Percentiles rank a stretch among this genome's conserved stretches.
phyloP scores from a whole-genome alignment of 2,888 invertebrate species.

The Drosophila seclusa region DNA sequence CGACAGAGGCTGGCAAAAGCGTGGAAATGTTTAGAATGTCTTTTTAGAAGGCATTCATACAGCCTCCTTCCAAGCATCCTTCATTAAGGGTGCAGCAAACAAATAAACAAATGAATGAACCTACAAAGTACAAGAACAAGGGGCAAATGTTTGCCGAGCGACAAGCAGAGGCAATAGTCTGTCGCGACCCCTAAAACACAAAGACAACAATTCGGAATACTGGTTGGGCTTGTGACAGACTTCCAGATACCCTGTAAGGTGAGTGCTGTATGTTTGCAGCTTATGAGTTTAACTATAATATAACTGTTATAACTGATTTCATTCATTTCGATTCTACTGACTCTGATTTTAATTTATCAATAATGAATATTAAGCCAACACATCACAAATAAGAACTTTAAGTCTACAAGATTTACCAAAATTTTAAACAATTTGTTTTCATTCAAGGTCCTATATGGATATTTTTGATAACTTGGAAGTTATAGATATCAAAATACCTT shows the following conservation, averaged over 20 bases:
- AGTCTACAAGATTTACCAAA: not conserved
- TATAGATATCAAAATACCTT: not conserved
- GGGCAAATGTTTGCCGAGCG: slow-evolving; percentile 21
- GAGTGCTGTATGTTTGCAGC: not conserved
- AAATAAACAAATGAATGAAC: slow-evolving; percentile 35
- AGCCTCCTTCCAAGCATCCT: not conserved
- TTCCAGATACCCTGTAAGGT: not conserved
- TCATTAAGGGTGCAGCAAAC: slow-evolving; percentile 52
- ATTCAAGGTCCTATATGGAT: too few relatives aligned
- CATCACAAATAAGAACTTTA: not conserved
- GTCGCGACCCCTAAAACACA: not conserved
- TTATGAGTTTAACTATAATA: not conserved
- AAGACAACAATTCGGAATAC: not conserved
- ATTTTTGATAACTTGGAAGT: not conserved
- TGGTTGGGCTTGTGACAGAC: not conserved
- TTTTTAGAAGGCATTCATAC: slow-evolving; percentile 25
- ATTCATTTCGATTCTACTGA: too few relatives aligned
- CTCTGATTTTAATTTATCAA: too few relatives aligned
- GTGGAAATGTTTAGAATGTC: slow-evolving; percentile 66
- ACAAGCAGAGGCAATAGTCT: slow-evolving; percentile 38
- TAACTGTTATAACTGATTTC: not conserved
- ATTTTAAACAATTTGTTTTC: not conserved
- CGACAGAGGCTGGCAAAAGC: slow-evolving; percentile 36
- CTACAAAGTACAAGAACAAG: slow-evolving; percentile 12
- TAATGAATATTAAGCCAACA: not conserved